Conservation (phyloP, 1,140 invertebrate genomes). For the Zelostemma sp. region DNA sequence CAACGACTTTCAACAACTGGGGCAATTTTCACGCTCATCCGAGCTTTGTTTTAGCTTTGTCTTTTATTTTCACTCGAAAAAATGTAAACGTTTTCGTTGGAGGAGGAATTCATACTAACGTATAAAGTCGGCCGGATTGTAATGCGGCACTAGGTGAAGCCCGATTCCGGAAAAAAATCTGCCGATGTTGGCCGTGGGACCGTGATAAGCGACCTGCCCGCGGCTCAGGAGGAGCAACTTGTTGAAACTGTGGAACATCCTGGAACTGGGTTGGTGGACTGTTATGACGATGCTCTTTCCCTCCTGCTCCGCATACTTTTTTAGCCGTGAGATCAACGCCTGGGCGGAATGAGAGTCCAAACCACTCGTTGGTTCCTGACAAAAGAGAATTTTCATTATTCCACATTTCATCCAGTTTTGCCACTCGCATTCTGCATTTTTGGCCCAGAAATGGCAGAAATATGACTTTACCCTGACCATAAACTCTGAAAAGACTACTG, state of each 20-base stretch:
- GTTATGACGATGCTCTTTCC: conserved; percentile 87
- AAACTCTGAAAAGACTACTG: too few relatives aligned
- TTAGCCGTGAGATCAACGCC: conserved; percentile 80
- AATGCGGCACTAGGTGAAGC: conserved; percentile 81
- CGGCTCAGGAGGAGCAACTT: conserved; percentile 82
- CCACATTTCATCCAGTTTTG: too few relatives aligned
- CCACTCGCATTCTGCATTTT: too few relatives aligned
- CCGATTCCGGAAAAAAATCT: conserved; percentile 83
- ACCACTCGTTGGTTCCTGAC: conserved; percentile 89
- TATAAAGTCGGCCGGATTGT: conserved; percentile 91
- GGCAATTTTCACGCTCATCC: not conserved
- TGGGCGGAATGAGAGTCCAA: conserved; percentile 87
- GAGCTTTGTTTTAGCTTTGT: not conserved
- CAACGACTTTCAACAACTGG: not conserved
- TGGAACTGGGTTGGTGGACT: conserved; percentile 89
- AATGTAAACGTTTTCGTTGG: too few relatives aligned
- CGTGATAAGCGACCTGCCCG: conserved; percentile 86
- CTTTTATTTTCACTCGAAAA: too few relatives aligned
- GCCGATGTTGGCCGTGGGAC: conserved; percentile 80
- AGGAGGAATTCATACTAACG: conserved; percentile 74
- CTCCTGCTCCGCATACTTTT: conserved; percentile 82
- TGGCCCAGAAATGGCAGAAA: too few relatives aligned
- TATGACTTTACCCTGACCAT: too few relatives aligned
- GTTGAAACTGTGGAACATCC: conserved; percentile 91
- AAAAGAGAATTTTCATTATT: conserved; percentile 36